Percentiles rank a stretch among this genome's conserved stretches.
phyloP scores from a whole-genome alignment of 2,888 invertebrate genomes.

The Drosophila setosimentum region DNA sequence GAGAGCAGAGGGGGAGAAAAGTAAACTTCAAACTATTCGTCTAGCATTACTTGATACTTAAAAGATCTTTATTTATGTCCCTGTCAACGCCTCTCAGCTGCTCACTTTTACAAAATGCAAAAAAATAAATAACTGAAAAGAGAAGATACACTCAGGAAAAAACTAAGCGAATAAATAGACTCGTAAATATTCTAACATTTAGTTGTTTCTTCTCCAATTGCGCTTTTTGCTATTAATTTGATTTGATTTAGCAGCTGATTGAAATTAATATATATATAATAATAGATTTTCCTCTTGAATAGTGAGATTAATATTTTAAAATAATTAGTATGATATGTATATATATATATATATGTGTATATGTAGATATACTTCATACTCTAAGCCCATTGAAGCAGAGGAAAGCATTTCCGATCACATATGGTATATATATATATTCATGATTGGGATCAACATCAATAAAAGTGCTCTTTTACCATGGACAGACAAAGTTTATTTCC shows the following conservation, averaged over 20 bases:
- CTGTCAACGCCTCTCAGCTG: constrained; percentile 83
- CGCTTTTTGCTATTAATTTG: too few relatives aligned
- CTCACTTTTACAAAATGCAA: constrained; percentile 52
- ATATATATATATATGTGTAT: not conserved
- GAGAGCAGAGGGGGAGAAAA: not conserved
- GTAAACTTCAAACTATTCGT: constrained; percentile 71
- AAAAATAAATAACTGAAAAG: constrained; percentile 15
- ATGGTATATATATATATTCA: not conserved
- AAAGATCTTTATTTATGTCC: constrained; percentile 81
- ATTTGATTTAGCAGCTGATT: too few relatives aligned
- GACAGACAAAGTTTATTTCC: not conserved
- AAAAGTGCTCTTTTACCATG: not conserved
- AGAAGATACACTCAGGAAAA: constrained; percentile 13
- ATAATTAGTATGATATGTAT: not conserved
- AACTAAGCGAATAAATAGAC: constrained; percentile 7
- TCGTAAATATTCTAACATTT: not conserved
- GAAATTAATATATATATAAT: too few relatives aligned
- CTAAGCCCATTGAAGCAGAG: not conserved
- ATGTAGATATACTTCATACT: not conserved
- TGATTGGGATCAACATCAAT: not conserved
- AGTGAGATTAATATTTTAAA: not conserved
- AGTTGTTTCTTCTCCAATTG: not conserved
- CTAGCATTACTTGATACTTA: constrained; percentile 76
- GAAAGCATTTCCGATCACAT: not conserved
- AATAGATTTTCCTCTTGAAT: not conserved